A percentile compares a stretch with the other conserved stretches of the same genome.
These are phyloP conservation scores for Noctua pronuba DNA, from an alignment of 2,888 invertebrate genomes.

Conservation along the genomic window DNA sequence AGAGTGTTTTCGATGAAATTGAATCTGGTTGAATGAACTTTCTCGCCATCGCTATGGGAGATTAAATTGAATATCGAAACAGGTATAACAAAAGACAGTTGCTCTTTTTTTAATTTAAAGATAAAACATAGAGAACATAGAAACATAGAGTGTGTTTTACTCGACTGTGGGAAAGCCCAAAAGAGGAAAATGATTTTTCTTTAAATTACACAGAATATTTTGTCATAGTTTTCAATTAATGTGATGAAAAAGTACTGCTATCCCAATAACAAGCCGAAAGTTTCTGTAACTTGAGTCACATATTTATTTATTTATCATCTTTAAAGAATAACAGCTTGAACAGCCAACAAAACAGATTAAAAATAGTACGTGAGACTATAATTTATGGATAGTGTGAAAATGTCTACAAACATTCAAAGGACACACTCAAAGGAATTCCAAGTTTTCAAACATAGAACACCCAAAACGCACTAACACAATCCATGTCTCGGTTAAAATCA, in stretches of 20 bases:
- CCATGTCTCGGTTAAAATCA: constrained; percentile 28
- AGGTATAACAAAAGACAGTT: not conserved
- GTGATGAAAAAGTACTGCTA: not conserved
- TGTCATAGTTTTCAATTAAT: not conserved
- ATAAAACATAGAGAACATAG: too few species aligned
- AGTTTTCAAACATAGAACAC: constrained; percentile 6
- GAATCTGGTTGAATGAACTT: constrained; percentile 25
- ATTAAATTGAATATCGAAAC: constrained; percentile 14
- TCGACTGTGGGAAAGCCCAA: not conserved
- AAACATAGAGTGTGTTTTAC: not conserved
- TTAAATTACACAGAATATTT: not conserved
- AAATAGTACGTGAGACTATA: too few species aligned
- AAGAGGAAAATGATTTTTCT: too few species aligned
- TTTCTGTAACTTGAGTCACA: not conserved
- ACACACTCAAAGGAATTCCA: too few species aligned
- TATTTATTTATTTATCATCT: too few species aligned
- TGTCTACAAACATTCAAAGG: too few species aligned
- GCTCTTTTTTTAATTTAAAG: not conserved
- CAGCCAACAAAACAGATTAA: too few species aligned
- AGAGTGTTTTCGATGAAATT: constrained; percentile 29
- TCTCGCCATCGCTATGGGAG: not conserved
- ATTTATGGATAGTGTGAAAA: too few species aligned
- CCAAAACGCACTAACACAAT: constrained; percentile 3
- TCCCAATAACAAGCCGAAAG: not conserved
- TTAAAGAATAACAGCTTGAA: too few species aligned